Evolutionary conservation across 2,888 invertebrate species (phyloP), one percentile per base, ranked within the genome.

Genomic region (Pyrrhosoma nymphula): DNA sequence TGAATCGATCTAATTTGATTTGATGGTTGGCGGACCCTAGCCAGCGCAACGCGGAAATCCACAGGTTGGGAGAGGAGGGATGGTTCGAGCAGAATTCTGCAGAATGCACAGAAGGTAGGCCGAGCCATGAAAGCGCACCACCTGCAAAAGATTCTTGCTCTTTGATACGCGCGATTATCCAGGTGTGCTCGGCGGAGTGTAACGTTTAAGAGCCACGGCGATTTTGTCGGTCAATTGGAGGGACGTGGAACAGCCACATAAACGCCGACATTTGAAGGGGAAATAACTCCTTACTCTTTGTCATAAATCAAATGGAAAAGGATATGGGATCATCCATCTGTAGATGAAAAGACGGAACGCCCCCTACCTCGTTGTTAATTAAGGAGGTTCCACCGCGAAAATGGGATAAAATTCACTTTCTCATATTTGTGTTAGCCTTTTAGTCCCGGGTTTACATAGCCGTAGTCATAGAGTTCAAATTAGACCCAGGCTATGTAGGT

Each of bases 111-210:
- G 82, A 82, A 35, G 82, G 82, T 16, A 82, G 35, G 18, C 35
- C 35, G 35, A 82, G 69, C 69, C 69, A n/a, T 14, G 18, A 82
- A 18, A 82, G 82, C 30, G n/a, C 35, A 18, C 82, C 82, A 82
- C 82, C 82, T 82, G 35, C 30, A 82, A 35, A 30, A 35, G 82
- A 82, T 69, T 82, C 82, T 2, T 26, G 82, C 82, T 14, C 10
- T 82, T 82, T 82, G 82, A 82, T 82, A 82, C 82, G 35, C 16
- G 30, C 82, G n/a, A 82, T 35, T 35, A n/a, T 82, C 82, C 82
- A 30, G 35, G 35, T 82, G 82, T 82, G 82, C 35, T 35, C 82
- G 35, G 8, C 82, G 26, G 26, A 82, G 82, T 82, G 82, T 82
- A 35, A 82, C 82, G 69, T 35, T 69, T 30, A 1, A 35, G 82